A percentile compares a stretch with the other conserved stretches of the same genome.
Conservation (phyloP, 2,888 invertebrate genomes). For the Diarsia rubi region DNA sequence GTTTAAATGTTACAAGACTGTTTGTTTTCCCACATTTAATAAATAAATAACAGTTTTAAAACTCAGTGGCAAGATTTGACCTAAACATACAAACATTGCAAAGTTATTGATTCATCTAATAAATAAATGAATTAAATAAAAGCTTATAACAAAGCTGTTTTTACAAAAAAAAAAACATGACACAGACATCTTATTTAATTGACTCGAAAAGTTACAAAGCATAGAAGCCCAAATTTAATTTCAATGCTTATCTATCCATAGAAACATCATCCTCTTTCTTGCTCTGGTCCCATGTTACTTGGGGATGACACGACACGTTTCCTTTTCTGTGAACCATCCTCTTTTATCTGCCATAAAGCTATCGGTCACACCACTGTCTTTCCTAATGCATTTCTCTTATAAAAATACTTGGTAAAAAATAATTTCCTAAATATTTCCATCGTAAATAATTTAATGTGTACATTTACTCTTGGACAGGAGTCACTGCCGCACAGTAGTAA, state of each 20-base stretch:
- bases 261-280: background rate
- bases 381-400: background rate
- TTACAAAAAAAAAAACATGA: too few species aligned
- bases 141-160: too few species aligned
- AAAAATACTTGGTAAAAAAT: background rate
- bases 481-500: background rate
- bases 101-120: too few species aligned
- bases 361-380: background rate
- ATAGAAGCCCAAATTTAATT: background rate
- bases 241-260: background rate
- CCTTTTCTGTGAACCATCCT: background rate
- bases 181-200: background rate
- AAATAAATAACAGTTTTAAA: too few species aligned
- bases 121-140: too few species aligned
- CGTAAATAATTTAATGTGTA: background rate
- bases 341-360: background rate
- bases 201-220: background rate
- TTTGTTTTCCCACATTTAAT: too few species aligned
- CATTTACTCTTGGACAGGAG: background rate
- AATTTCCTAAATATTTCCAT: background rate
- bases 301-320: background rate
- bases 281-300: background rate
- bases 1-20: too few species aligned
- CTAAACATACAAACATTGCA: background rate
- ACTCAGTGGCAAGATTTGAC: too few species aligned